Conservation (phyloP, 2,888 invertebrate species). For the Mythimna lalbum region DNA sequence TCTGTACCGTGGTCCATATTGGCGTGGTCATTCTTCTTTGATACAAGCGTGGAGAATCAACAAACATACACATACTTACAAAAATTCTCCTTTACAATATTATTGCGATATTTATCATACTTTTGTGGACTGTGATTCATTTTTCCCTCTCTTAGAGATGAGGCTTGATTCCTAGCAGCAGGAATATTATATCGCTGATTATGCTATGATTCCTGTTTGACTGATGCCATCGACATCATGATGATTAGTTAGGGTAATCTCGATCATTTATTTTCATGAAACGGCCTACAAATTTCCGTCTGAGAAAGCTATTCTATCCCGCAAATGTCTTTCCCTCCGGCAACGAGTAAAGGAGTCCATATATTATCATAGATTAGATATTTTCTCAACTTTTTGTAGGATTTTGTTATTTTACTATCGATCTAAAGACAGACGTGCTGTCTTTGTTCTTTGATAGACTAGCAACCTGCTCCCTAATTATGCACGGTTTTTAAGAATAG, state of each 20-base stretch:
- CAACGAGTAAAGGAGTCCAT: constrained; percentile 9
- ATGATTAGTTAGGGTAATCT: not conserved
- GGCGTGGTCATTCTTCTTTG: too few relatives aligned
- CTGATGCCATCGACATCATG: not conserved
- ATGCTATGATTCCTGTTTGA: constrained; percentile 2
- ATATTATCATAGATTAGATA: constrained; percentile 35
- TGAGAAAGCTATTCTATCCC: constrained; percentile 2
- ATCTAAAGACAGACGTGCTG: not conserved
- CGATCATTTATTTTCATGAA: constrained; percentile 2
- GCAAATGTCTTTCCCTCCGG: constrained; percentile 2
- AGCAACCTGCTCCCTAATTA: too few relatives aligned
- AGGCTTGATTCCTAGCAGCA: too few relatives aligned
- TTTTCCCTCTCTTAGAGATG: too few relatives aligned
- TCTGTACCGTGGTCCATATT: too few relatives aligned
- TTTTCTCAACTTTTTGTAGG: constrained; percentile 1
- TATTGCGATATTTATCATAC: too few relatives aligned
- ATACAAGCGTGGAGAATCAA: too few relatives aligned
- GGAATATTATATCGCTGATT: too few relatives aligned
- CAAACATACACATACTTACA: too few relatives aligned
- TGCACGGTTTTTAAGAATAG: too few relatives aligned
- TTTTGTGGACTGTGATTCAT: too few relatives aligned
- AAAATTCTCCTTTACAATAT: too few relatives aligned
- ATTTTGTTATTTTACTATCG: not conserved
- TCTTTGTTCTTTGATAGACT: not conserved
- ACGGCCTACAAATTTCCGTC: constrained; percentile 13